Evolutionary conservation across 2,113 vertebrate genomes (phyloP).

Genomic region (Chloroceryle aenea): DNA sequence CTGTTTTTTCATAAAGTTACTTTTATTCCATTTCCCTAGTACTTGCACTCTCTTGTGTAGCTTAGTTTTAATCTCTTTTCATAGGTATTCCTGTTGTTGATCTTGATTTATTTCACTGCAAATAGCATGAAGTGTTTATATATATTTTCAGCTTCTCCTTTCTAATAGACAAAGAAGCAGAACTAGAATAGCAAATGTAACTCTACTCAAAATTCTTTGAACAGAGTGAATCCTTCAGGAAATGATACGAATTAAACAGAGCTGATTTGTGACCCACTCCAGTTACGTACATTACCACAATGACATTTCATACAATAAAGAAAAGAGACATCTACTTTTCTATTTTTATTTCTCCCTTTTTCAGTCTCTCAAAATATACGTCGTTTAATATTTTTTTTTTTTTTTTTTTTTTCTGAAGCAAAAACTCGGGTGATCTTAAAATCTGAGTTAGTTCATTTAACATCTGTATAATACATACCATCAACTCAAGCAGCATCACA

Average conservation of each 20-base stretch:
- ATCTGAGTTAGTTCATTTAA: neutral
- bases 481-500: neutral
- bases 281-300: neutral
- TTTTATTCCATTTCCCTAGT: neutral
- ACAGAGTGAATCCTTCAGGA: neutral
- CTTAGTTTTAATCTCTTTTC: neutral
- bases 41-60: neutral
- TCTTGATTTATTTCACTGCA: neutral
- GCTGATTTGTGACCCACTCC: neutral
- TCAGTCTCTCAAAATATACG: neutral
- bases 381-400: neutral
- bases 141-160: neutral
- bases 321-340: neutral
- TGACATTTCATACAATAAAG: neutral
- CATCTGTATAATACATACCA: neutral
- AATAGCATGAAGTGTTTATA: neutral
- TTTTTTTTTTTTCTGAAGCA: neutral
- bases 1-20: neutral
- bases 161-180: neutral
- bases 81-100: neutral
- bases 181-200: neutral
- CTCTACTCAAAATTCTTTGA: neutral
- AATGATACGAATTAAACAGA: neutral
- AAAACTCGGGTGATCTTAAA: neutral
- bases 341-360: neutral